phyloP scores from a whole-genome alignment of 2,888 invertebrate genomes.

The Tillus elongatus region DNA sequence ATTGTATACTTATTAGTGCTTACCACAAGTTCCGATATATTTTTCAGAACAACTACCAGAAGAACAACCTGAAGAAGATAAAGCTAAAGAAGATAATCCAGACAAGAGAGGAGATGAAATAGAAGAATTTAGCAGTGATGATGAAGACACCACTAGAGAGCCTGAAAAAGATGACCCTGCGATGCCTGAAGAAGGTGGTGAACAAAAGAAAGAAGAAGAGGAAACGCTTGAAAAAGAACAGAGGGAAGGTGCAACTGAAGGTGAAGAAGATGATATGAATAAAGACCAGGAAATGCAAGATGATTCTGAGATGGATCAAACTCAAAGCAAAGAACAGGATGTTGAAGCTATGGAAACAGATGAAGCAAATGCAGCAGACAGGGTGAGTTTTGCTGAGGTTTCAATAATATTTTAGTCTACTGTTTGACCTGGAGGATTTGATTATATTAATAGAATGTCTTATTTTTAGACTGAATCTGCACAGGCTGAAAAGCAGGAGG shows the following conservation, averaged over 20 bases:
- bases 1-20: no score
- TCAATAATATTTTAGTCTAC: not conserved
- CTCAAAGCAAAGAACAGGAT: constrained; percentile 36
- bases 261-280: constrained; percentile 37
- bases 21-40: no score
- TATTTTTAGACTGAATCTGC: constrained; percentile 43
- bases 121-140: constrained; percentile 20
- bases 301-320: constrained; percentile 33
- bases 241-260: constrained; percentile 10
- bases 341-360: constrained; percentile 42
- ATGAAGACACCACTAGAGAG: constrained; percentile 31
- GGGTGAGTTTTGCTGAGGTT: no score
- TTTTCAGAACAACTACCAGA: constrained; percentile 37
- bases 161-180: constrained; percentile 28
- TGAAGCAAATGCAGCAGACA: constrained; percentile 41
- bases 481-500: constrained; percentile 31
- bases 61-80: constrained; percentile 29
- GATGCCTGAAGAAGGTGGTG: constrained; percentile 35
- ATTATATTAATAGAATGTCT: constrained; percentile 13
- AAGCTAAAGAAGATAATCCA: constrained; percentile 33
- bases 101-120: constrained; percentile 22
- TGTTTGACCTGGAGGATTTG: constrained; percentile 6
- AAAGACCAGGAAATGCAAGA: constrained; percentile 30
- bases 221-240: constrained; percentile 31
- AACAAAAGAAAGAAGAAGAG: constrained; percentile 36